Percentiles rank a stretch among this genome's conserved stretches.
Evolutionary conservation across 2,888 invertebrate genomes (phyloP).

Genomic region (Philopedon plagiatum): DNA sequence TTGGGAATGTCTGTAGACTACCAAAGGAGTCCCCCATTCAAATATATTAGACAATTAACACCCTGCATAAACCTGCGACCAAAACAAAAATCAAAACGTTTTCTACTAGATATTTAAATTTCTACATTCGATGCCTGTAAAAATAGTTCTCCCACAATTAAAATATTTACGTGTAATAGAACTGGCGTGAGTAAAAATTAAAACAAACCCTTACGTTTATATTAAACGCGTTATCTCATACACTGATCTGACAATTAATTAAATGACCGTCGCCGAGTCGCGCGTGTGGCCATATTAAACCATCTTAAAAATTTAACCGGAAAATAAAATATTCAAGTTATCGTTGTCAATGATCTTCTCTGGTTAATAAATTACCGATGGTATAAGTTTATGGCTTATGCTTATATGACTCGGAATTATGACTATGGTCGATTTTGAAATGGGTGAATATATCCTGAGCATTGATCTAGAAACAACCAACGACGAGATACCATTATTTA

Average conservation of each 20-base stretch:
- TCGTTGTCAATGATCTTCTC: slow-evolving; percentile 41
- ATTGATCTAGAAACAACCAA: too few relatives aligned
- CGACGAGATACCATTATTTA: too few relatives aligned
- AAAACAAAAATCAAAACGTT: too few relatives aligned
- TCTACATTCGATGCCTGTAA: background rate
- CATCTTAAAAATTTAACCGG: slow-evolving; percentile 45
- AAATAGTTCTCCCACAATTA: background rate
- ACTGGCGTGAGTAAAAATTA: slow-evolving; percentile 17
- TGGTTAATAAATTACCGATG: slow-evolving; percentile 32
- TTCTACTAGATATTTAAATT: too few relatives aligned
- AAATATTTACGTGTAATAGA: slow-evolving; percentile 11
- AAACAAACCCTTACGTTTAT: slow-evolving; percentile 30
- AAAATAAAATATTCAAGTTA: slow-evolving; percentile 27
- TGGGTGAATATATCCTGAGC: background rate
- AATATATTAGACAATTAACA: too few relatives aligned
- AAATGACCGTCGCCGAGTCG: slow-evolving; percentile 37
- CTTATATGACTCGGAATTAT: too few relatives aligned
- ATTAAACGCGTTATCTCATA: slow-evolving; percentile 25
- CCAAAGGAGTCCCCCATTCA: too few relatives aligned
- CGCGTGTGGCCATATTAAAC: slow-evolving; percentile 51
- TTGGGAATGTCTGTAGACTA: too few relatives aligned
- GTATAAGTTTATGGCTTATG: slow-evolving; percentile 10
- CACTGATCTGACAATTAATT: slow-evolving; percentile 48
- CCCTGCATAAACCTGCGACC: too few relatives aligned
- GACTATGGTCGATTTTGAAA: background rate